Conservation (phyloP, 2,888 invertebrate genomes). For the Dascillus cervinus region DNA sequence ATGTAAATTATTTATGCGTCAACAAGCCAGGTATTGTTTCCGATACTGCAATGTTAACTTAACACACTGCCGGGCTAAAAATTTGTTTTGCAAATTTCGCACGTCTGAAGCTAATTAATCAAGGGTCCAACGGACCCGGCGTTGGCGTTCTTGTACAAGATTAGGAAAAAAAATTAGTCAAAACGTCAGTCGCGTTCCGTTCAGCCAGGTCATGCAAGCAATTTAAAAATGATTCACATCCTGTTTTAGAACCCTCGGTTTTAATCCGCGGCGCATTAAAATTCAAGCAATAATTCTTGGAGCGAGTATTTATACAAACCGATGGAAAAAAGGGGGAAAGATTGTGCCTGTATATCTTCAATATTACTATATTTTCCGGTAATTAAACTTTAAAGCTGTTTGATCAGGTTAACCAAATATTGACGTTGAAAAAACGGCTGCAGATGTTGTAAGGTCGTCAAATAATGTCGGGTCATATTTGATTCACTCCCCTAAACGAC, state of each 20-base stretch:
- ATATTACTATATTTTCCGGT: conserved; percentile 18
- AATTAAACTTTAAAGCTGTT: conserved; percentile 18
- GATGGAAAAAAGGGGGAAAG: neutral
- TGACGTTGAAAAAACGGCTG: conserved; percentile 16
- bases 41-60: too few species aligned
- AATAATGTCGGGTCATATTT: conserved; percentile 18
- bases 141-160: too few species aligned
- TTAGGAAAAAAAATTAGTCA: too few species aligned
- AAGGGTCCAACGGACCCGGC: too few species aligned
- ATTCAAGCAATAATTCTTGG: conserved; percentile 8
- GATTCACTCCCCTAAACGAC: conserved; percentile 21
- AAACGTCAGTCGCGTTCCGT: too few species aligned
- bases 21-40: too few species aligned
- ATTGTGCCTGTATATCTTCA: conserved; percentile 1
- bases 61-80: too few species aligned
- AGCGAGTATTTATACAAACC: conserved; percentile 5
- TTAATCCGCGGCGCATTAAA: conserved; percentile 5
- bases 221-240: neutral
- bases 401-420: conserved; percentile 14
- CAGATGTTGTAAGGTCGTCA: conserved; percentile 17
- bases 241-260: neutral
- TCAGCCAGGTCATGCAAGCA: too few species aligned
- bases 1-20: too few species aligned
- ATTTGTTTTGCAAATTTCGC: too few species aligned
- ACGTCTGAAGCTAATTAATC: too few species aligned